Evolutionary conservation across 2,888 invertebrate species (phyloP).

Genomic region (Thera britannica): DNA sequence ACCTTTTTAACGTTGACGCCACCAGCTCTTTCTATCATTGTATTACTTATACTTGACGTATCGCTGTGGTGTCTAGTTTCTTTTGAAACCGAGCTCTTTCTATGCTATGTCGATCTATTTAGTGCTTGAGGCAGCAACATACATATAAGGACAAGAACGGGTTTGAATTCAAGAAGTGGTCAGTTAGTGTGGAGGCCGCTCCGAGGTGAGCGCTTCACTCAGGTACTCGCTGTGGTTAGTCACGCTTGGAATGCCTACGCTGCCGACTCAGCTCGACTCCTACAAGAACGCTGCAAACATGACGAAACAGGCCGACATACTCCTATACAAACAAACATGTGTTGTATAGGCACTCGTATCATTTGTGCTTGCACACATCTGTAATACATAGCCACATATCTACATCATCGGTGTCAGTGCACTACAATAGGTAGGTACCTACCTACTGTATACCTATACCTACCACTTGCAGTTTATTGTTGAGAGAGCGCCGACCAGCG

Average conservation of each 20-base stretch:
- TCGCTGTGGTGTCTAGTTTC: slow-evolving; percentile 31
- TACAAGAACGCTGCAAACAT: slow-evolving; percentile 64
- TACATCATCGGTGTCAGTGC: slow-evolving; percentile 26
- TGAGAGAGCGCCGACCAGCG: slow-evolving; percentile 37
- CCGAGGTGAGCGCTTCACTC: slow-evolving; percentile 74
- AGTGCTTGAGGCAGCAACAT: slow-evolving; percentile 50
- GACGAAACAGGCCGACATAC: slow-evolving; percentile 52
- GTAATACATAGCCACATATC: slow-evolving; percentile 7
- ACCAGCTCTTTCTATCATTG: slow-evolving; percentile 11
- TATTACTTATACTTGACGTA: slow-evolving; percentile 6
- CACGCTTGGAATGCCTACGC: slow-evolving; percentile 74
- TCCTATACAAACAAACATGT: slow-evolving; percentile 40
- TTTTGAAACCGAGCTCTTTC: slow-evolving; percentile 34
- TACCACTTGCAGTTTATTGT: slow-evolving; percentile 34
- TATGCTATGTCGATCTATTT: slow-evolving; percentile 51
- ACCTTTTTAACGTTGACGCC: slow-evolving; percentile 21
- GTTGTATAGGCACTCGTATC: slow-evolving; percentile 21
- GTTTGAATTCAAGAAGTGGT: slow-evolving; percentile 77
- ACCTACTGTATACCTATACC: background rate
- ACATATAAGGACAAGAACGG: slow-evolving; percentile 63
- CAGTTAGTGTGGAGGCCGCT: slow-evolving; percentile 69
- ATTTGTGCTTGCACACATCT: slow-evolving; percentile 33
- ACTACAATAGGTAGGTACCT: slow-evolving; percentile 21
- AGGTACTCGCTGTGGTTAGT: slow-evolving; percentile 70
- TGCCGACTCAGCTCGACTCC: slow-evolving; percentile 57